These are phyloP conservation scores for Teleopsis dalmanni DNA, from an alignment of 1,140 invertebrate species.

Conservation along the genomic window DNA sequence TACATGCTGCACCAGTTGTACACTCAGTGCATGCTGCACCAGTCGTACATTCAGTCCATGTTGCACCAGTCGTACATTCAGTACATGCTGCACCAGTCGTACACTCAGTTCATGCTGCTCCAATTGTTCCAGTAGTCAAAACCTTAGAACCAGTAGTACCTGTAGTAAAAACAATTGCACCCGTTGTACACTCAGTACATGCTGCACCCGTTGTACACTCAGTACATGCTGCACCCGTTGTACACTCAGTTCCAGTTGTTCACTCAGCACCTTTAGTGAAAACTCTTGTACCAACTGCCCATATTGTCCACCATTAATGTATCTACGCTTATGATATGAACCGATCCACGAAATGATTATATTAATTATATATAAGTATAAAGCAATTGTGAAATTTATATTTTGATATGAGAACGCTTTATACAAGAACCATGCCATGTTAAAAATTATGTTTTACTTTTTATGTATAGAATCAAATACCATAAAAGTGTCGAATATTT, in stretches of 20 bases:
- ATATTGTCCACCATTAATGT: too few relatives aligned
- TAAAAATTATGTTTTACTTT: neutral
- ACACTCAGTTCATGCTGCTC: slow-evolving; percentile 8
- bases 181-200: neutral
- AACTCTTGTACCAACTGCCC: neutral
- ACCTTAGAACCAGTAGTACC: slow-evolving; percentile 2
- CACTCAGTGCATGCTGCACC: slow-evolving; percentile 35
- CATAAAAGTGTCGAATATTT: neutral
- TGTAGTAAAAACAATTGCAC: neutral
- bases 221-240: slow-evolving; percentile 1
- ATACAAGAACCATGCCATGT: neutral
- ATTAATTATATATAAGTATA: neutral
- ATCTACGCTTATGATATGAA: neutral
- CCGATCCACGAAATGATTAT: neutral
- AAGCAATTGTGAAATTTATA: neutral
- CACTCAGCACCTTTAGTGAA: slow-evolving; percentile 9
- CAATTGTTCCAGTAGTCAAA: slow-evolving; percentile 6
- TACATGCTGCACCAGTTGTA: slow-evolving; percentile 22
- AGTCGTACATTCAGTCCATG: slow-evolving; percentile 35
- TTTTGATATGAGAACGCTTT: neutral
- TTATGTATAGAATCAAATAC: neutral
- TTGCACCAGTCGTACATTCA: slow-evolving; percentile 9
- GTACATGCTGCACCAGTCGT: slow-evolving; percentile 1
- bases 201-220: neutral
- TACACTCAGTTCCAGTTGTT: neutral